phyloP scores from a whole-genome alignment of 92 coral and sea anemone genomes.

The Paramuricea clavata region DNA sequence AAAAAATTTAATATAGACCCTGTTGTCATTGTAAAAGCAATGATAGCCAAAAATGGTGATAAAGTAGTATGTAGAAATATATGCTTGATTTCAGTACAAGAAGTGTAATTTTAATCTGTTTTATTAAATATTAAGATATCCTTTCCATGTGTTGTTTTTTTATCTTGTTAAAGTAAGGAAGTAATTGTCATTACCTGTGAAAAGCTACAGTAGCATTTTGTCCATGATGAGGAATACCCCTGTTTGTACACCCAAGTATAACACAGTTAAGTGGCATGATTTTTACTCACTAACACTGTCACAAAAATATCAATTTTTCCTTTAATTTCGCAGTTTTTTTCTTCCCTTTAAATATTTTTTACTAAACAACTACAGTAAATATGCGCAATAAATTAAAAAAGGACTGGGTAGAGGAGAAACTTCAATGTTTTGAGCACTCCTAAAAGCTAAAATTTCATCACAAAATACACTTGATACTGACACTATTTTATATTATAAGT shows the following conservation, averaged over 20 bases:
- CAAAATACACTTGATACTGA: no score
- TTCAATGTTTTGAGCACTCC: conserved; percentile 58
- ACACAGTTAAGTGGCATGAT: conserved; percentile 3
- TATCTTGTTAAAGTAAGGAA: neutral
- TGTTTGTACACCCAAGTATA: neutral
- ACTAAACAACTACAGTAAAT: conserved; percentile 51
- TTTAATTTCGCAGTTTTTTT: conserved; percentile 1
- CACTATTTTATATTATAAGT: no score
- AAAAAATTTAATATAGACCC: no score
- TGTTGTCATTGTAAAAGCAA: neutral
- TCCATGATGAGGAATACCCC: conserved; percentile 12
- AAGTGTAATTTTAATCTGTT: conserved; percentile 5
- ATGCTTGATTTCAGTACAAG: neutral
- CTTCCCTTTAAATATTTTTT: neutral
- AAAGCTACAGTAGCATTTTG: neutral
- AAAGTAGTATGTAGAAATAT: neutral
- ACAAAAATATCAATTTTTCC: neutral
- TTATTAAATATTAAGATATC: neutral
- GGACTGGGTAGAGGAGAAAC: conserved; percentile 45
- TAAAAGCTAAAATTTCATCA: neutral
- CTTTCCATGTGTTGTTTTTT: neutral
- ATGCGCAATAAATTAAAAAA: conserved; percentile 60
- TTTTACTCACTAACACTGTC: neutral
- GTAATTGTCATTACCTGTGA: neutral
- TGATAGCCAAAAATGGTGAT: neutral